Conservation (phyloP, 2,797 vertebrate species). For the Syndactyla subalaris region DNA sequence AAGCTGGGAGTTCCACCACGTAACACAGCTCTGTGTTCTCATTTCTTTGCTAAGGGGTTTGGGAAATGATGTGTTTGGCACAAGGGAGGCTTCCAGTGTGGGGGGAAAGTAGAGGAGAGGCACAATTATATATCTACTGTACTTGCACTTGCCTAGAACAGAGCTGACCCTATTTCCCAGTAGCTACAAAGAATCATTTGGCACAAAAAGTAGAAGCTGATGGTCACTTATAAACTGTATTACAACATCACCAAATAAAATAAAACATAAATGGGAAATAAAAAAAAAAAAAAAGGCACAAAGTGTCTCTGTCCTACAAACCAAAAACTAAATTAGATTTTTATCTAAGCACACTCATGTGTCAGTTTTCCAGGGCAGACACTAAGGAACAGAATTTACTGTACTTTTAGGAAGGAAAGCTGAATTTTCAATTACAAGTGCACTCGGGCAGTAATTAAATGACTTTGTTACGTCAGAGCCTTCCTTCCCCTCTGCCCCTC, state of each 20-base stretch:
- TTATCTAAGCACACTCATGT: neutral
- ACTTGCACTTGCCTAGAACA: neutral
- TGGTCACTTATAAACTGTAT: neutral
- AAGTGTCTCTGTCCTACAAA: neutral
- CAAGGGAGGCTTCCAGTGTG: neutral
- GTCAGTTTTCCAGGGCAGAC: neutral
- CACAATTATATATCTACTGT: neutral
- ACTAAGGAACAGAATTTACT: neutral
- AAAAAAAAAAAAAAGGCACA: neutral
- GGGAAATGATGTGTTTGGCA: neutral
- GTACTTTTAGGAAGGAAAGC: slow-evolving; percentile 1
- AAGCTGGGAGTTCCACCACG: neutral
- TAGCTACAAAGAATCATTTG: neutral
- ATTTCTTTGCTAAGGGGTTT: neutral
- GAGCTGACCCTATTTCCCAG: neutral
- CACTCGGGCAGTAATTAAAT: neutral
- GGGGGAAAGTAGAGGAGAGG: neutral
- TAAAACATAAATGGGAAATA: neutral
- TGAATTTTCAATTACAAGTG: slow-evolving; percentile 10
- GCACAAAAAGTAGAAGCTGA: neutral
- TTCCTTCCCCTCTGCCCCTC: neutral
- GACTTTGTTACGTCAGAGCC: neutral
- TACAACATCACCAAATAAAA: neutral
- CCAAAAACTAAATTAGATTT: neutral
- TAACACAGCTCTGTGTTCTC: neutral